These are phyloP conservation scores for Neopipo cinnamomea DNA, from an alignment of 2,113 vertebrate species.

Conservation along the genomic window DNA sequence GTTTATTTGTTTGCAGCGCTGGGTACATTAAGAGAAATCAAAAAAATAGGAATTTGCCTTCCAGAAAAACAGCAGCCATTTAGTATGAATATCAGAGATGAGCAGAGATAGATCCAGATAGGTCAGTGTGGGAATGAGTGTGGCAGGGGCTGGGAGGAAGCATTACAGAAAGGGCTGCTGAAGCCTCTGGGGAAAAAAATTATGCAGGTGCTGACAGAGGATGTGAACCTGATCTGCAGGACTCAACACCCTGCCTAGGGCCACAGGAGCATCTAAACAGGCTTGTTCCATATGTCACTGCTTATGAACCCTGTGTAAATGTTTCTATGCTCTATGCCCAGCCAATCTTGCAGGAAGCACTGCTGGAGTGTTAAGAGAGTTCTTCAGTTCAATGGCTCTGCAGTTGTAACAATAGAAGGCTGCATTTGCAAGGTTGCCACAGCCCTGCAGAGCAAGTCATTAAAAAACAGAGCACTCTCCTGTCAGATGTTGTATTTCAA, in stretches of 20 bases:
- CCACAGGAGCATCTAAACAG: neutral
- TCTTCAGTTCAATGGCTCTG: neutral
- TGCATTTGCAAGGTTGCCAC: neutral
- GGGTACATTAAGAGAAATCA: neutral
- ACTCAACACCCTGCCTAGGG: neutral
- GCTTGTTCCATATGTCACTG: neutral
- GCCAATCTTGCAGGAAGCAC: neutral
- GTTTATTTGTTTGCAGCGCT: neutral
- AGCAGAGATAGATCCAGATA: neutral
- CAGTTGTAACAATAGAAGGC: neutral
- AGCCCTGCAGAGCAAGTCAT: neutral
- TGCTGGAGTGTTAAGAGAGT: neutral
- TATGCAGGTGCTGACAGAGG: neutral
- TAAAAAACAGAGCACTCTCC: neutral
- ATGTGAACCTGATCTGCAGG: neutral
- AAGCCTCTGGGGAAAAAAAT: neutral
- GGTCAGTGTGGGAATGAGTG: neutral
- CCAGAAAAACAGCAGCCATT: neutral
- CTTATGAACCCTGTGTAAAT: neutral
- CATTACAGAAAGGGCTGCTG: neutral
- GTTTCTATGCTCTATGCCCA: neutral
- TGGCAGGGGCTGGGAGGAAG: neutral
- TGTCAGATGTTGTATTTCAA: neutral
- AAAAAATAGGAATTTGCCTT: neutral
- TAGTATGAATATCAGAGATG: neutral